Evolutionary conservation across 2,888 invertebrate genomes (phyloP), one percentile per base, ranked within the genome.

Genomic region (Cheilosia grossa): DNA sequence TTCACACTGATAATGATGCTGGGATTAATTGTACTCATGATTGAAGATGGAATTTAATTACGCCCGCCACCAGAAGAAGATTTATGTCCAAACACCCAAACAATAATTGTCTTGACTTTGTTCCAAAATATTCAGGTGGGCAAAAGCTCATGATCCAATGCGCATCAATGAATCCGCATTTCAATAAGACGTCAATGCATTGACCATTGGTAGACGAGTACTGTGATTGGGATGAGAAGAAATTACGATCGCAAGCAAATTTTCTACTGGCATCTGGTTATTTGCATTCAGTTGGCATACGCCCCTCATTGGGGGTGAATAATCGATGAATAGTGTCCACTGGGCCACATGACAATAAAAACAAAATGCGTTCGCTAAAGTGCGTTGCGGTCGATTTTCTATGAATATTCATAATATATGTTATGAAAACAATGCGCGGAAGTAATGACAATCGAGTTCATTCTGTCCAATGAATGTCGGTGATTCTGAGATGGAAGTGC

Each of bases 281-380:
- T 67, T 67, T 15, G 27, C 44, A 67, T 67, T 54, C 67, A 67
- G 19, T 30, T 42, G 13, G 19, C 30, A 19, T 21, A 17, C 13
- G 13, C 30, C 13, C 19, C 19, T 37, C n/a, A 37, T 56, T 33
- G 10, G 17, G 56, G 37, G 37, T 56, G 56, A 56, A 56, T 37
- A 56, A 33, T 56, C 54, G 33, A 17, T 30, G 17, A 56, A 56
- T 19, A 9, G 9, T 9, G 9, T 9, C 9, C 6, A 19, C 47
- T 17, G 15, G 15, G 2, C n/a, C 19, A 17, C n/a, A 44, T 44
- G 44, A 44, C 47, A 47, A 19, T 7, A 17, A 19, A 17, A 47
- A 7, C 47, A 47, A 47, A 17, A 17, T 47, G 17, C 27, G 53
- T 53, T 27, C 27, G 21, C 13, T 53, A 1, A 15, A 15, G 24